Evolutionary conservation across 2,888 invertebrate species (phyloP).

Genomic region (Erannis defoliaria): DNA sequence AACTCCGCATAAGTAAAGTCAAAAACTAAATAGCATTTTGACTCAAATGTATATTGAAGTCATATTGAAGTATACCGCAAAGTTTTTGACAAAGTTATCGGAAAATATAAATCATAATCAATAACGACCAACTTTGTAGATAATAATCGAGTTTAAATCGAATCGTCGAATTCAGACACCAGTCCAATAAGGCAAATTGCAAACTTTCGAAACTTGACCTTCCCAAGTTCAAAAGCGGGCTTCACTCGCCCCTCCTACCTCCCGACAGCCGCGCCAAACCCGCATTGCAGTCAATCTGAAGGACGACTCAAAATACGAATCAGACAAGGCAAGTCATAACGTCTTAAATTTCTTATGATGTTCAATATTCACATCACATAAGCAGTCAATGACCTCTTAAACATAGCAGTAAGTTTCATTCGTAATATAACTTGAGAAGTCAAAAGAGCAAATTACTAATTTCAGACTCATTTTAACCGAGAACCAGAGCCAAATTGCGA

Average conservation of each 20-base stretch:
- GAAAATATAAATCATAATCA: slow-evolving; percentile 32
- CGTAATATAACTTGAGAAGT: slow-evolving; percentile 40
- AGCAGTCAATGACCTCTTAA: slow-evolving; percentile 51
- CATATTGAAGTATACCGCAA: slow-evolving; percentile 5
- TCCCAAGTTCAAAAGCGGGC: slow-evolving; percentile 73
- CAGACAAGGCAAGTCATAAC: slow-evolving; percentile 44
- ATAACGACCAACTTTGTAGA: slow-evolving; percentile 27
- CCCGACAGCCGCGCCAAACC: slow-evolving; percentile 60
- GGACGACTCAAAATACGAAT: slow-evolving; percentile 66
- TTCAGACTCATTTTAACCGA: slow-evolving; percentile 50
- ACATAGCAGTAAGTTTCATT: slow-evolving; percentile 41
- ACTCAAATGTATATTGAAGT: no score
- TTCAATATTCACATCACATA: slow-evolving; percentile 27
- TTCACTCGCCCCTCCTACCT: slow-evolving; percentile 51
- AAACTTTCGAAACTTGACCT: slow-evolving; percentile 79
- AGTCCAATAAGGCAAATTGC: slow-evolving; percentile 67
- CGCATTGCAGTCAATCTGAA: slow-evolving; percentile 82
- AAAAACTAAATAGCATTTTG: slow-evolving; percentile 15
- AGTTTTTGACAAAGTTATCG: slow-evolving; percentile 22
- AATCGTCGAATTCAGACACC: slow-evolving; percentile 58
- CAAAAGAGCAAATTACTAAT: slow-evolving; percentile 56
- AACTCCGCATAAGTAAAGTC: slow-evolving; percentile 15
- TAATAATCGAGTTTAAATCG: slow-evolving; percentile 54
- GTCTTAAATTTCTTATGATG: slow-evolving; percentile 52
- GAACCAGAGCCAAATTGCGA: slow-evolving; percentile 50